These are phyloP conservation scores for Diachasma alloeum DNA, from an alignment of 1,140 invertebrate genomes.

Conservation along the genomic window DNA sequence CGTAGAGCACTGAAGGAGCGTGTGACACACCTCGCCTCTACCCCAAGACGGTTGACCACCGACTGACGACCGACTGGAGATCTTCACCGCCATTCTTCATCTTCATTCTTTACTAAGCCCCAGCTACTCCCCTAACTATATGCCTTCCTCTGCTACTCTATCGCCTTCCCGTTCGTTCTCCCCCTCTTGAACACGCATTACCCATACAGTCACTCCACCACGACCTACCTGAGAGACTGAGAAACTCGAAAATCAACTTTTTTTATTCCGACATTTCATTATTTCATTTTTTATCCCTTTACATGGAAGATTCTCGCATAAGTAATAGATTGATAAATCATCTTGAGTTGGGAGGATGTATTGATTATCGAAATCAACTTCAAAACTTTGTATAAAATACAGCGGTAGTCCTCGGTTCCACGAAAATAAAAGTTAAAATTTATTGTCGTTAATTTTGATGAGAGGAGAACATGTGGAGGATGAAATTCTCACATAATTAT, in stretches of 20 bases:
- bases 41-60: conserved; percentile 57
- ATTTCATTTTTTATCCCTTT: conserved; percentile 10
- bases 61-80: conserved; percentile 54
- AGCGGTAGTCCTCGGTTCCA: neutral
- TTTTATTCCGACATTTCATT: neutral
- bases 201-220: neutral
- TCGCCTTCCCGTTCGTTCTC: conserved; percentile 19
- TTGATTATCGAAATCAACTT: neutral
- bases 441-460: neutral
- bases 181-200: neutral
- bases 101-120: conserved; percentile 53
- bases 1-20: neutral
- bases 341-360: neutral
- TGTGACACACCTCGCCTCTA: conserved; percentile 40
- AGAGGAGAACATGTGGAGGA: neutral
- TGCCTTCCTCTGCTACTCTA: conserved; percentile 34
- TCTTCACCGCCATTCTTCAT: conserved; percentile 59
- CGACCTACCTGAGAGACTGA: conserved; percentile 12
- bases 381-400: neutral
- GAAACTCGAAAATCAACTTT: conserved; percentile 22
- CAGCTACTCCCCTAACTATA: conserved; percentile 27
- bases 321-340: conserved; percentile 14
- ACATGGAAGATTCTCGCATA: neutral
- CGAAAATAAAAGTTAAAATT: neutral
- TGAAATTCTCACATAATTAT: too few species aligned